Conservation (phyloP, 1,140 invertebrate genomes). For the Caenorhabditis elegans region WBcel235 BX284604.4:12310001-12310500, state of each 20-base stretch:
- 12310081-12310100: background rate
- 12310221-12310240: background rate
- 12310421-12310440: too few relatives aligned
- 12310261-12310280: background rate
- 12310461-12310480: too few relatives aligned
- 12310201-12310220: slow-evolving; percentile 1
- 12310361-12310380: too few relatives aligned
- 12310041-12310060: background rate
- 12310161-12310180: background rate
- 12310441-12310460: too few relatives aligned
- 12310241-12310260: background rate
- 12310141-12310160: background rate
- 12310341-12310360: too few relatives aligned
- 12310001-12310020: background rate
- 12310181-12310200: too few relatives aligned
- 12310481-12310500: too few relatives aligned
- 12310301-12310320: background rate
- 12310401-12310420: too few relatives aligned
- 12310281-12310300: background rate
- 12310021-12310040: background rate
- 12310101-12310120: background rate
- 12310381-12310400: too few relatives aligned
- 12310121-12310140: background rate
- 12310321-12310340: too few relatives aligned
- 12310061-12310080: background rate